Conservation (phyloP, 2,888 invertebrate species). For the Sarcophaga carnaria region DNA sequence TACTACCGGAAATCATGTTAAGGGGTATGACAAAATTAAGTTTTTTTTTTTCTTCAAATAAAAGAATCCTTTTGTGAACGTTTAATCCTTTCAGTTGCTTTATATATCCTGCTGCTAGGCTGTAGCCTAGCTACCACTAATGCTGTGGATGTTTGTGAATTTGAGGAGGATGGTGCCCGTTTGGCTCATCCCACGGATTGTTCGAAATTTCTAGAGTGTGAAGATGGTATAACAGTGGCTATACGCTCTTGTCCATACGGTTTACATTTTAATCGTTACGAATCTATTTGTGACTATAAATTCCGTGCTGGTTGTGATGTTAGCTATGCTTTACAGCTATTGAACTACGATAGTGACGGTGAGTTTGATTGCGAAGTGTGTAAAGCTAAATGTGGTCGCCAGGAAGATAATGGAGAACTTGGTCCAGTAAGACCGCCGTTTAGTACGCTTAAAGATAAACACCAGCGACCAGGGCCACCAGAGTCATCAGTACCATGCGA, state of each 20-base stretch:
- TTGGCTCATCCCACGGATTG: constrained; percentile 73
- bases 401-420: not conserved
- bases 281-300: constrained; percentile 61
- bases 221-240: constrained; percentile 62
- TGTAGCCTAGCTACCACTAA: not conserved
- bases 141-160: constrained; percentile 71
- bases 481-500: no score
- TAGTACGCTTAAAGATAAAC: no score
- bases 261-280: constrained; percentile 62
- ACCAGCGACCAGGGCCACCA: not conserved
- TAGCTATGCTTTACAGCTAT: constrained; percentile 17
- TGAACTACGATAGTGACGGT: not conserved
- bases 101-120: constrained; percentile 10
- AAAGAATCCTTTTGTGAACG: no score
- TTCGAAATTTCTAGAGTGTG: constrained; percentile 73
- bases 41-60: no score
- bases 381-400: not conserved
- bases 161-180: constrained; percentile 72
- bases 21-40: not conserved
- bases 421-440: not conserved
- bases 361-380: constrained; percentile 38
- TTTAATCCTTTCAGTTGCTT: constrained; percentile 11
- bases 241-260: constrained; percentile 63
- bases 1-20: not conserved
- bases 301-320: constrained; percentile 58